Percentiles rank a stretch among this genome's conserved stretches.
Evolutionary conservation across 2,888 invertebrate species (phyloP).

Genomic region (Rhamphomyia laevipes): DNA sequence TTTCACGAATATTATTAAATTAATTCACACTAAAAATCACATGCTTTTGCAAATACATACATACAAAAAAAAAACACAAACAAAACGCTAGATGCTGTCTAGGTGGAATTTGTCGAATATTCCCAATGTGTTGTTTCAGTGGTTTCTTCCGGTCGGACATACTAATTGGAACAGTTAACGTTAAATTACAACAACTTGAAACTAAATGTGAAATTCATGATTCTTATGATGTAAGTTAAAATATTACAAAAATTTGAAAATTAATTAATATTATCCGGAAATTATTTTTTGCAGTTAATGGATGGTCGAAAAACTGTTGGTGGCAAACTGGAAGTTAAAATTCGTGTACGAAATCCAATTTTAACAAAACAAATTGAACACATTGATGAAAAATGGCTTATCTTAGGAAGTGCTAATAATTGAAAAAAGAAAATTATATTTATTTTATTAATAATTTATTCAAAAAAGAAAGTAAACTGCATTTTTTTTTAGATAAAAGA

Average conservation of each 20-base stretch:
- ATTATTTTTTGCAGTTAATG: slow-evolving; percentile 52
- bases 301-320: slow-evolving; percentile 81
- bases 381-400: slow-evolving; percentile 84
- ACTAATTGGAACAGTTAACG: slow-evolving; percentile 65
- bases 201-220: slow-evolving; percentile 81
- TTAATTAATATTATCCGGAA: background rate
- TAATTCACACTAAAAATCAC: background rate
- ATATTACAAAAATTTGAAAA: slow-evolving; percentile 2
- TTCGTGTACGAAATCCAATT: slow-evolving; percentile 79
- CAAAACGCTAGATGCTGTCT: slow-evolving; percentile 32
- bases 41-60: slow-evolving; percentile 1
- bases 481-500: too few relatives aligned
- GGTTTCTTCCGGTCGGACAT: slow-evolving; percentile 87
- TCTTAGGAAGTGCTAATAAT: slow-evolving; percentile 43
- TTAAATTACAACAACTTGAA: slow-evolving; percentile 85
- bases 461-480: too few relatives aligned
- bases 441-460: too few relatives aligned
- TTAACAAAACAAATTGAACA: slow-evolving; percentile 80
- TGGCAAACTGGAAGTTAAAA: slow-evolving; percentile 80
- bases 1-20: background rate
- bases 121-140: slow-evolving; percentile 59
- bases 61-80: background rate
- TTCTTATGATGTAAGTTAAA: slow-evolving; percentile 72
- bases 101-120: slow-evolving; percentile 38
- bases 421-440: too few relatives aligned